A percentile compares a stretch with the other conserved stretches of the same genome.
Conservation (phyloP, 2,888 invertebrate species). For the Rhodophaea formosa region DNA sequence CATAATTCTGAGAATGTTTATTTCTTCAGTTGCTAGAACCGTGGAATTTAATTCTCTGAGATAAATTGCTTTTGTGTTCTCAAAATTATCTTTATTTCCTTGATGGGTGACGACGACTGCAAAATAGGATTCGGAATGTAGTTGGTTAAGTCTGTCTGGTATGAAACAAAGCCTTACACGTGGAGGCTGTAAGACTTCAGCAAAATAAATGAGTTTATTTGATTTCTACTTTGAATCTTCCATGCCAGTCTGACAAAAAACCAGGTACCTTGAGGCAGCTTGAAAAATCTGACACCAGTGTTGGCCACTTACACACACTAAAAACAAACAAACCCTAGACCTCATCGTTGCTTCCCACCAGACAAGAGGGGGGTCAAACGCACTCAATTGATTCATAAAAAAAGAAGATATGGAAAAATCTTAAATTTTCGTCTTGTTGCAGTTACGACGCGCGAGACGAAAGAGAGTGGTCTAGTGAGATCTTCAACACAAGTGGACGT, state of each 20-base stretch:
- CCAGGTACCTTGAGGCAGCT: no score
- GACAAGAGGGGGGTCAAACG: no score
- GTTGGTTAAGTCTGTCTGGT: not conserved
- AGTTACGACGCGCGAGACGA: slow-evolving; percentile 67
- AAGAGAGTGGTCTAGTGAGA: slow-evolving; percentile 64
- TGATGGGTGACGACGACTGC: not conserved
- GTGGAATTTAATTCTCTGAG: not conserved
- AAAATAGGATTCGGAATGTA: not conserved
- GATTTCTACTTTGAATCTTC: no score
- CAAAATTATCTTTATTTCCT: not conserved
- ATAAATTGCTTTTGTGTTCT: slow-evolving; percentile 6
- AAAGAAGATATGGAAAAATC: no score
- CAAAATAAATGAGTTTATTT: no score
- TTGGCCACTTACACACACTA: no score
- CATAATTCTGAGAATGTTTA: not conserved
- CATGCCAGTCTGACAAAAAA: no score
- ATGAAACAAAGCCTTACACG: not conserved
- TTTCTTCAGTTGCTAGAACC: not conserved
- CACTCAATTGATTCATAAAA: no score
- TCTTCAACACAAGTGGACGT: slow-evolving; percentile 57
- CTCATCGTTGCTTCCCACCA: no score
- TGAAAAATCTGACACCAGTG: no score
- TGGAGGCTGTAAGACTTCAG: no score
- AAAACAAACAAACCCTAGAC: no score
- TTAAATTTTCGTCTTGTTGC: slow-evolving; percentile 28